Base-by-base conservation (phyloP, 2,888 invertebrate species). In the Sesamia inferens region DNA sequence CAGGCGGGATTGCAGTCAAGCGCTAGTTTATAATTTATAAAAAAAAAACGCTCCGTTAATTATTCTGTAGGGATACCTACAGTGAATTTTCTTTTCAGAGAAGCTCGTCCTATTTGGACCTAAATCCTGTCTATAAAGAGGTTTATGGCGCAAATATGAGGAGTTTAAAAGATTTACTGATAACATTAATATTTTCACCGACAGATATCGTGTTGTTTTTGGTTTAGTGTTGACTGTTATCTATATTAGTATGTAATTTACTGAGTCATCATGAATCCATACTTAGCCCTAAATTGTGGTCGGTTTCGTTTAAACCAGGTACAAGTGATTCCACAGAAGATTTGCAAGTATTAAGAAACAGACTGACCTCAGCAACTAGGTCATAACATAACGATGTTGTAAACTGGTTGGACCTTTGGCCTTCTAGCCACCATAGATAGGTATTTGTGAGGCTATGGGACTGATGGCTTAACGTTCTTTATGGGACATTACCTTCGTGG, bases 321-420 rank as follows among this genome's bases (percentile, higher is more conserved):
- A 13, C 7, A n/a, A 75, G 16, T 54, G 39, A 55, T 39, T 58
- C 31, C 44, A 44, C 47, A n/a, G 24, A 14, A 11, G n/a, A 47
- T 65, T 55, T 55, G 22, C 51, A 16, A 47, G n/a, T 61, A 54
- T 75, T 74, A 47, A 61, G 16, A 11, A 39, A 42, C 39, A 1
- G 24, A 61, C 22, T 68, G 75, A 68, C 76, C 55, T 57, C 22
- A 22, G 13, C 24, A 75, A 57, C 57, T 63, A 51, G 22, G 62
- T 51, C 62, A 58, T 16, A 62, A 44, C 22, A 11, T 24, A 61
- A 39, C 8, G 61, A 61, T 48, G 7, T 62, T 13, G 54, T n/a
- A 48, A 62, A 68, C 76, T 68, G 11, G 76, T 68, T 62, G 2
- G 42, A 51, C 0, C 48, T 61, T 47, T 5, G 44, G 31, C 62